Conservation (phyloP, 2,888 invertebrate genomes). For the Dendrolimus pini region DNA sequence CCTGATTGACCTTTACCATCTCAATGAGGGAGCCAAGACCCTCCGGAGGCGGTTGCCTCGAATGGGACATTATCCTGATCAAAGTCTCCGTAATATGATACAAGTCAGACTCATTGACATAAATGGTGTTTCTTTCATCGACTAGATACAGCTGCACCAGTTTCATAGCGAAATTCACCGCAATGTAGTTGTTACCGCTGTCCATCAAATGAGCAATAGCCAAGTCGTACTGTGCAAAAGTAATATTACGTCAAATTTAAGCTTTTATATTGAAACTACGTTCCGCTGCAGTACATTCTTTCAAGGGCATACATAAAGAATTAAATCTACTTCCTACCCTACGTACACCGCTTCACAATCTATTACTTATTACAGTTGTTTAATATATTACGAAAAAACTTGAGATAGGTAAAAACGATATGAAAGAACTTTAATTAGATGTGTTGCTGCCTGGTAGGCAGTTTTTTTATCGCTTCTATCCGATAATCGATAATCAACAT, state of each 20-base stretch:
- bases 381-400: too few relatives aligned
- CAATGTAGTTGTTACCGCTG: slow-evolving; percentile 86
- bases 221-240: slow-evolving; percentile 83
- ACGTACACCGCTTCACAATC: too few relatives aligned
- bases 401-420: too few relatives aligned
- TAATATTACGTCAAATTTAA: background rate
- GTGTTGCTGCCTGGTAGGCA: too few relatives aligned
- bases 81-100: slow-evolving; percentile 91
- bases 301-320: too few relatives aligned
- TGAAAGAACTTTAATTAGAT: too few relatives aligned
- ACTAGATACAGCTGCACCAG: slow-evolving; percentile 91
- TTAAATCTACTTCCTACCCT: too few relatives aligned
- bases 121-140: slow-evolving; percentile 86
- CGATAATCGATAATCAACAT: too few relatives aligned
- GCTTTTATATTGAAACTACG: too few relatives aligned
- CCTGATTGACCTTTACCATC: slow-evolving; percentile 84
- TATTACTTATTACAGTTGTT: too few relatives aligned
- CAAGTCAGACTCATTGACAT: slow-evolving; percentile 89
- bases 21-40: slow-evolving; percentile 90
- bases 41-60: slow-evolving; percentile 87
- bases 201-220: slow-evolving; percentile 92
- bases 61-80: slow-evolving; percentile 84
- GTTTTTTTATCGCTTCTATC: too few relatives aligned
- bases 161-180: slow-evolving; percentile 93
- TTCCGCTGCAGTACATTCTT: too few relatives aligned